These are phyloP conservation scores for Mya arenaria DNA, from an alignment of 1,140 invertebrate species.

Conservation along the genomic window DNA sequence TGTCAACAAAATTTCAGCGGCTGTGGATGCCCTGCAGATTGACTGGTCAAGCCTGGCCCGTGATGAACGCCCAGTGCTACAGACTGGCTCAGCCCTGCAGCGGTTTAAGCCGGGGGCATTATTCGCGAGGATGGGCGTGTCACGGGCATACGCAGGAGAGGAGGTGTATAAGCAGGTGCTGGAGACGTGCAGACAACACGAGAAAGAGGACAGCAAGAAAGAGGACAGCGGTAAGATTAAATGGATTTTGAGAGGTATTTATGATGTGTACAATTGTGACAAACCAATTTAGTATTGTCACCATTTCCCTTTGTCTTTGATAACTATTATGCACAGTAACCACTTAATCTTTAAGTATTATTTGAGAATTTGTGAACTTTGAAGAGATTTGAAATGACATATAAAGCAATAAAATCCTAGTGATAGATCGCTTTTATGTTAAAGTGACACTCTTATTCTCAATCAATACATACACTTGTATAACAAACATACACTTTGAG, in stretches of 20 bases:
- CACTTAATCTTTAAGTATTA: background rate
- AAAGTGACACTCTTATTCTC: no score
- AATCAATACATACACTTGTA: no score
- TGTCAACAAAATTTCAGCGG: constrained; percentile 84
- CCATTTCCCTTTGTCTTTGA: background rate
- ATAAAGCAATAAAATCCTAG: no score
- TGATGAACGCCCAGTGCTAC: constrained; percentile 61
- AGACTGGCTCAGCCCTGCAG: constrained; percentile 67
- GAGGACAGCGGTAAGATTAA: background rate
- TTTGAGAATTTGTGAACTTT: no score
- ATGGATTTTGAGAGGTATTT: background rate
- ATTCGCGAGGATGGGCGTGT: constrained; percentile 74
- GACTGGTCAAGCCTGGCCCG: constrained; percentile 94
- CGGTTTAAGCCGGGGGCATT: constrained; percentile 71
- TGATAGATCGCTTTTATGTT: no score
- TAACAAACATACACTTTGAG: no score
- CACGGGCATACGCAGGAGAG: constrained; percentile 71
- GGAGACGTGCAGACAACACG: constrained; percentile 59
- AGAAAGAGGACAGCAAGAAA: constrained; percentile 39
- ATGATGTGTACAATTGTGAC: no score
- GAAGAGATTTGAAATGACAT: no score
- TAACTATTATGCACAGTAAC: background rate
- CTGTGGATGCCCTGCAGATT: constrained; percentile 93
- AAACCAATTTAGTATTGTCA: no score
- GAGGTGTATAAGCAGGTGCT: constrained; percentile 70